Evolutionary conservation across 2,113 vertebrate genomes (phyloP), one percentile per base, ranked within the genome.

Genomic region (Delphinus delphis): DNA sequence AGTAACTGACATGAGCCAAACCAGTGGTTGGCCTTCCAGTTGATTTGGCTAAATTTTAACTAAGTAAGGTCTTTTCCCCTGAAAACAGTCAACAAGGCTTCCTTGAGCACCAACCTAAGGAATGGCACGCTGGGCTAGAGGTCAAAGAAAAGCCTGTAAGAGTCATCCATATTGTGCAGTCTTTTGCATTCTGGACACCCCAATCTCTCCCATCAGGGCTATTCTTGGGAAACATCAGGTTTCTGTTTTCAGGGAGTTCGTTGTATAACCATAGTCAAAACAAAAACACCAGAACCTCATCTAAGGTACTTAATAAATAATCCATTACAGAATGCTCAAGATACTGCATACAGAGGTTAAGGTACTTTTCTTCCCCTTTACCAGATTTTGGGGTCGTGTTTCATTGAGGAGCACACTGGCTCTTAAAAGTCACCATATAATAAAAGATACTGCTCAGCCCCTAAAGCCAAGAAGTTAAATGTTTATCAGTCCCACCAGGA

Each of bases 271-370:
- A 96, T 1, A 60, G 44, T 95, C 94, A 89, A 96, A 96, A 94
- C 50, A 92, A 10, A 55, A 62, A 50, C 60, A 62, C 77, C 44
- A 88, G 65, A 95, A 95, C 25, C 3, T 89, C 87, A 77, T 85
- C 60, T 7, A 81, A 76, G 28, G 41, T 82, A 90, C 97, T 86
- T 97, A 98, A 88, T 96, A 97, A 94, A 44, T 90, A 95, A 70
- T 95, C 91, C 97, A 85, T 92, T 96, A 93, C 63, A 95, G 60
- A 97, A 97, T 95, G 31, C 79, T 88, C 82, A 58, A 53, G 96
- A 93, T 6, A 60, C 60, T 94, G 9, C 93, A 63, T 95, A 97
- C 95, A 96, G 81, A 98, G 44, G 53, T 91, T 85, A 93, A 89
- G 60, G 65, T n/a, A 50, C 15, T 79, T 88, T 50, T 65, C 74